Conservation (phyloP, 2,797 vertebrate genomes). For the Chloroceryle amazona region DNA sequence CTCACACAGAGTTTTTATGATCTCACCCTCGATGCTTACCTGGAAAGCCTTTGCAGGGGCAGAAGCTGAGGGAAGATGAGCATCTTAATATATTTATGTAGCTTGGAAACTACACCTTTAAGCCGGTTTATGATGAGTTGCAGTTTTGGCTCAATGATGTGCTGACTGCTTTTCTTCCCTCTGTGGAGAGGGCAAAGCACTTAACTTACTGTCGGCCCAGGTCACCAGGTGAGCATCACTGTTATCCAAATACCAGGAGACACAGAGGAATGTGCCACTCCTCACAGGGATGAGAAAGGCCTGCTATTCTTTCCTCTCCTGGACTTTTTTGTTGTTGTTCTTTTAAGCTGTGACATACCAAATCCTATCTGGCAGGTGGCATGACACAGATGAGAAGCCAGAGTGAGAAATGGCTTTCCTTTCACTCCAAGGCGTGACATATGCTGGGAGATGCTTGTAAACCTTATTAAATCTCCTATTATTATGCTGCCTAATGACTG, state of each 20-base stretch:
- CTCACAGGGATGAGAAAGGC: neutral
- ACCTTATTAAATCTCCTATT: conserved; percentile 13
- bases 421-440: neutral
- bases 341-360: neutral
- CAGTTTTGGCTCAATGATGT: neutral
- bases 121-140: neutral
- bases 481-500: neutral
- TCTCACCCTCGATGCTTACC: neutral
- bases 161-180: neutral
- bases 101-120: neutral
- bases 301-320: neutral
- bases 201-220: neutral
- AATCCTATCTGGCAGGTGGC: neutral
- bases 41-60: neutral
- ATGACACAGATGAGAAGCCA: conserved; percentile 1
- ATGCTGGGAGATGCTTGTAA: neutral
- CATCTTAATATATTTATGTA: neutral
- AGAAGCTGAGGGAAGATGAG: fast-evolving
- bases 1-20: neutral
- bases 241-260: neutral
- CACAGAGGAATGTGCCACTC: neutral
- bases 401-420: conserved; percentile 6
- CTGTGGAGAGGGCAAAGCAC: neutral
- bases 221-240: fast-evolving
- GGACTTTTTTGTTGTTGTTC: neutral